These are phyloP conservation scores for Nycteola revayana DNA, from an alignment of 2,888 invertebrate genomes.

Conservation along the genomic window DNA sequence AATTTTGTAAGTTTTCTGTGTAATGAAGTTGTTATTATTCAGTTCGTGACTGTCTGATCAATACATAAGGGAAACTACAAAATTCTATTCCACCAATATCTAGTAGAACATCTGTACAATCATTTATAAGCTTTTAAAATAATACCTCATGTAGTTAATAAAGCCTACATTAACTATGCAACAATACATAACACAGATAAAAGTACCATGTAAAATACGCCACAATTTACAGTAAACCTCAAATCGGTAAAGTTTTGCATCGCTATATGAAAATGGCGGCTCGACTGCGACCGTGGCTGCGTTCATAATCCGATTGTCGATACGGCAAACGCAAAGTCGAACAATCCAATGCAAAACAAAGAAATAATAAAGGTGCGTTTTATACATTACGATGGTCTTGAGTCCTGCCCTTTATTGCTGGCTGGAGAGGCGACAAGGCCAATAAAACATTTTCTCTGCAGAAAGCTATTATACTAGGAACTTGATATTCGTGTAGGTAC, in stretches of 20 bases:
- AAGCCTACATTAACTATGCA: too few species aligned
- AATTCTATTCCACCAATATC: too few species aligned
- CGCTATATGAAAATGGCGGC: constrained; percentile 20
- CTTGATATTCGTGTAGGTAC: constrained; percentile 50
- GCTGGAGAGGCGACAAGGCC: constrained; percentile 43
- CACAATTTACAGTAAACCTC: constrained; percentile 14
- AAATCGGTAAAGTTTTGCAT: constrained; percentile 18
- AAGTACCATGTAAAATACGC: constrained; percentile 4
- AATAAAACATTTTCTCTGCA: constrained; percentile 53
- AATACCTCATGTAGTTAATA: too few species aligned
- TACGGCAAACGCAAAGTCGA: constrained; percentile 31
- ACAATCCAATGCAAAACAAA: constrained; percentile 41
- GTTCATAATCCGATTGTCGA: constrained; percentile 36
- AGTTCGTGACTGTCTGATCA: too few species aligned
- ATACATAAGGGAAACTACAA: too few species aligned
- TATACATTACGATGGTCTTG: constrained; percentile 44
- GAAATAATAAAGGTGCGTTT: constrained; percentile 46
- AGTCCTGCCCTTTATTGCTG: constrained; percentile 38
- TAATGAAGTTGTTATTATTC: too few species aligned
- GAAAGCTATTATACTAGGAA: constrained; percentile 51
- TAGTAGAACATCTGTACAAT: too few species aligned
- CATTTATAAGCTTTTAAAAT: too few species aligned
- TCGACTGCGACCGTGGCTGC: constrained; percentile 22
- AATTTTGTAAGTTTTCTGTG: too few species aligned
- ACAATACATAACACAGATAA: too few species aligned